These are phyloP conservation scores for Sprattus sprattus DNA, from an alignment of 2,113 vertebrate species.

Conservation along the genomic window DNA sequence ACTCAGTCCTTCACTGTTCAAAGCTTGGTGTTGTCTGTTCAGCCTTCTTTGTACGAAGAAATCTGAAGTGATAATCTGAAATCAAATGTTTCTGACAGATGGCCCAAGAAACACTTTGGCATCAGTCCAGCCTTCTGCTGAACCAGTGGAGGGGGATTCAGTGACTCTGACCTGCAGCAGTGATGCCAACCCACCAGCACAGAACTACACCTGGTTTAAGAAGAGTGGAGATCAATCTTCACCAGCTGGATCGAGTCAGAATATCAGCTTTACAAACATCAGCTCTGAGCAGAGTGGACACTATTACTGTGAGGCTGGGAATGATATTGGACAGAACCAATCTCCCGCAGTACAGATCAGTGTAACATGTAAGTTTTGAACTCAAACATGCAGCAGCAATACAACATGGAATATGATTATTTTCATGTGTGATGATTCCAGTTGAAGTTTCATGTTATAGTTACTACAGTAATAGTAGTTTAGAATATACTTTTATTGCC, in stretches of 20 bases:
- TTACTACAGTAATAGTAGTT: not conserved
- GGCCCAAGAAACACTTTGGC: too few species aligned
- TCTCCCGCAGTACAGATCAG: not conserved
- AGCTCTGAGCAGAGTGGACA: not conserved
- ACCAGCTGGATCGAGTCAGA: conserved; percentile 16
- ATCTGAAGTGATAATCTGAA: too few species aligned
- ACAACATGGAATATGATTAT: too few species aligned
- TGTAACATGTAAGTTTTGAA: too few species aligned
- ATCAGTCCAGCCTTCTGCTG: not conserved
- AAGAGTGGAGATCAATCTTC: conserved; percentile 29
- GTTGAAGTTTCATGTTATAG: too few species aligned
- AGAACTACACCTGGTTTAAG: not conserved
- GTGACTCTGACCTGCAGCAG: not conserved
- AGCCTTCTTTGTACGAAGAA: too few species aligned
- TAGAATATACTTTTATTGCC: too few species aligned
- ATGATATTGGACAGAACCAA: conserved; percentile 5
- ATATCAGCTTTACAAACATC: not conserved
- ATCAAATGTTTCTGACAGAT: too few species aligned
- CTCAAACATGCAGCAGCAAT: too few species aligned
- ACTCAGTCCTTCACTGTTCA: not conserved
- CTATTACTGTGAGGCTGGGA: conserved; percentile 38
- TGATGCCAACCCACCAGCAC: too few species aligned
- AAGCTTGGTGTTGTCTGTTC: too few species aligned
- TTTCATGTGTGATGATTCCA: too few species aligned
- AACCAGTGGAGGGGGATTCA: not conserved